Base-by-base conservation (phyloP, 53 echinoderm and acorn worm species). In the Pentamera pediparva region DNA sequence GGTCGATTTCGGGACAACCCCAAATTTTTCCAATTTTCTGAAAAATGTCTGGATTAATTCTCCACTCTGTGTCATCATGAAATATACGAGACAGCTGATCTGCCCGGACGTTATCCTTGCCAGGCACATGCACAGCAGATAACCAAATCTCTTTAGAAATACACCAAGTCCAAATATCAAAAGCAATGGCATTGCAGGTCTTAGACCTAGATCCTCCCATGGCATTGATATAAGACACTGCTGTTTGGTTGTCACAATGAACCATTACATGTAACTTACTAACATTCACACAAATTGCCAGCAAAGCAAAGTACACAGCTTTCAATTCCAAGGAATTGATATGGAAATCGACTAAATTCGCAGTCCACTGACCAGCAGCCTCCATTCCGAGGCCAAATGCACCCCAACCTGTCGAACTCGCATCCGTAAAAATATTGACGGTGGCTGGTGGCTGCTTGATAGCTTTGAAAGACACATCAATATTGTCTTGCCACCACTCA, bases 401-500 rank as follows among this genome's bases (percentile, higher is more conserved):
- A 7, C 87, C 74, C 83, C 87, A 87, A 1, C 79, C 83, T 6
- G 43, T 19, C 30, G 41, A 35, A 21, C 72, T 71, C 5, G 87
- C 79, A 87, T 83, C 65, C 17, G 76, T 40, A 25, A 56, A 26
- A 6, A 83, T 15, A 24, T 26, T 40, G 20, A 76, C 12, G 12
- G 32, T 37, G n/a, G 77, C 69, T 15, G 75, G 51, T 53, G 19
- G 31, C 24, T 30, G 13, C 11, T 12, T 6, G 20, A 83, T 69
- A 15, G 47, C 33, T 35, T 39, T 56, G 20, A 27, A 39, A 10
- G 41, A 19, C 20, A 19, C 3, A 10, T 65, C 39, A 3, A 81
- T 35, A 59, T 86, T 86, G 21, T 56, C 18, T 13, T 56, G 49
- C 76, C 81, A 86, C 86, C 86, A 81, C 5, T 67, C n/a, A 8